Conservation (phyloP, 2,888 invertebrate species). For the Euzetes globulus region DNA sequence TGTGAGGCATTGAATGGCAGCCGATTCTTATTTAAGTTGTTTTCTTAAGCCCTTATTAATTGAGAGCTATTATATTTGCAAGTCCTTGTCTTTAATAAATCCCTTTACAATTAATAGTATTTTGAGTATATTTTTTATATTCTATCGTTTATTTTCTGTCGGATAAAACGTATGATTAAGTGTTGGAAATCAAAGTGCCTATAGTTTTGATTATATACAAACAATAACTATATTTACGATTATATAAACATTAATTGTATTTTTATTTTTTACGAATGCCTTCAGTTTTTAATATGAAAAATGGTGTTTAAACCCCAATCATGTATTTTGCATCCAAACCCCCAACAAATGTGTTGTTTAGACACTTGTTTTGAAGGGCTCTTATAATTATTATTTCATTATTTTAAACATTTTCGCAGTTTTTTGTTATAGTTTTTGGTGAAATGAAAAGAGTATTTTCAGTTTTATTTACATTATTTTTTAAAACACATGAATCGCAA, state of each 20-base stretch:
- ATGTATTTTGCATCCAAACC: neutral
- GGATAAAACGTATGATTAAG: too few relatives aligned
- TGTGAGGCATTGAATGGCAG: conserved; percentile 16
- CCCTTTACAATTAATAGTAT: neutral
- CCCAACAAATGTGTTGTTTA: neutral
- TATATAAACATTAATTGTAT: neutral
- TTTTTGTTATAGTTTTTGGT: conserved; percentile 27
- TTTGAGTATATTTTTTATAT: conserved; percentile 12
- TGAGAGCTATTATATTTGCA: neutral
- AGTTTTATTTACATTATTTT: neutral
- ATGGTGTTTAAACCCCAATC: neutral
- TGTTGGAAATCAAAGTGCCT: conserved; percentile 14
- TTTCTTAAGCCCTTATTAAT: neutral
- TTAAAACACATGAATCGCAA: neutral
- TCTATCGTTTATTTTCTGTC: neutral
- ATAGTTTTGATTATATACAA: neutral
- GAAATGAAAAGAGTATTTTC: conserved; percentile 8
- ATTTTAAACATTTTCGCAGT: neutral
- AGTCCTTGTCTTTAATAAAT: neutral
- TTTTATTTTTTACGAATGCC: conserved; percentile 13
- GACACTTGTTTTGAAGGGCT: neutral
- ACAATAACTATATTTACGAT: conserved; percentile 3
- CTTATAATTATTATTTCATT: neutral
- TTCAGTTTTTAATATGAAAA: neutral
- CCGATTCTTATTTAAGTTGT: neutral